Base-by-base conservation (phyloP, 1,140 invertebrate species). In the Condylostylus longicornis region DNA sequence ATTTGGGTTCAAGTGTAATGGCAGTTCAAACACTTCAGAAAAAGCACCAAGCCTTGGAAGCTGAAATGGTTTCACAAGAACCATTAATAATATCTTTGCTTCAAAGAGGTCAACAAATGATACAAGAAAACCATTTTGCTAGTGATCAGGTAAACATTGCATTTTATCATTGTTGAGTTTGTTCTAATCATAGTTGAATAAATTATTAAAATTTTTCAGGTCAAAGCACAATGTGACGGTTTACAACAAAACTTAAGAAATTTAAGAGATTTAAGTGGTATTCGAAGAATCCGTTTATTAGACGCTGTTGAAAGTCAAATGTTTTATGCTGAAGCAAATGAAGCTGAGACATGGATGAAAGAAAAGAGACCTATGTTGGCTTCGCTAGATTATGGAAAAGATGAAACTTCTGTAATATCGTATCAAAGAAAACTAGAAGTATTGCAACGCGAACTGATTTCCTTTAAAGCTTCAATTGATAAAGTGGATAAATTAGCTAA, bases 1-100 rank as follows among this genome's bases (percentile, higher is more conserved):
- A 93, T 66, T 61, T 86, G 42, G 75, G 84, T 42, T 71, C 70
- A 51, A 54, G 61, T 13, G 62, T 98, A 27, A 79, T 82, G 15
- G 81, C 87, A n/a, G 90, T 96, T 0, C 91, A 98, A 55, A 85
- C 84, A 49, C 63, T 98, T 31, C 90, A 96, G 49, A 98, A 97
- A 69, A 97, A 97, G 62, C 93, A 98, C 63, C 75, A 84, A 45
- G 74, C 75, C 2, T 51, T 90, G 4, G 86, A 91, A 55, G 76
- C 83, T 0, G 87, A 93, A 62, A 64, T 93, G 8, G 50, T 67
- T 20, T 77, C 79, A 7, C 75, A 86, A 47, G 85, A 91, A 58
- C 80, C 86, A 0, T 71, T 88, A 2, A 74, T 91, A 3, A 62
- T 71, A 9, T 73, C 74, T 1, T 61, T 91, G 6, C 64, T 75